Percentiles rank a stretch among this genome's conserved stretches.
phyloP scores from a whole-genome alignment of 2,888 invertebrate species.

The Sepioteuthis lessoniana region DNA sequence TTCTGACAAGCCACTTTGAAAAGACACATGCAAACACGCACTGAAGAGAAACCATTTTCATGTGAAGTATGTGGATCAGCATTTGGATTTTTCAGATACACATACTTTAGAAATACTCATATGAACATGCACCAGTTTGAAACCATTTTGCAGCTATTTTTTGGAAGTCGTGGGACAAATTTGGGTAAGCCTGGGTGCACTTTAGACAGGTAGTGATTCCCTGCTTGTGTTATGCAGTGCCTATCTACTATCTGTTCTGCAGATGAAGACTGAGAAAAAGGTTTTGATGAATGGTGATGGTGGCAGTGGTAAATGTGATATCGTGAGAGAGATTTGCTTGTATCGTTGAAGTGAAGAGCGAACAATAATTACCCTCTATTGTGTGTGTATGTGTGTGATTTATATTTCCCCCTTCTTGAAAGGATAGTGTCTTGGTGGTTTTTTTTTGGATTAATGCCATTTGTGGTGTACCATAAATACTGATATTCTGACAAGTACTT shows the following conservation, averaged over 20 bases:
- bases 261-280: background rate
- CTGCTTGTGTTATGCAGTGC: background rate
- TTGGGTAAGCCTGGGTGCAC: conserved; percentile 34
- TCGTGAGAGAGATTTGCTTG: background rate
- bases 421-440: background rate
- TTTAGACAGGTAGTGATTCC: background rate
- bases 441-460: background rate
- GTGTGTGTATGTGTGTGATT: background rate
- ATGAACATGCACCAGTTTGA: no score
- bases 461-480: background rate
- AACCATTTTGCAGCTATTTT: conserved; percentile 36
- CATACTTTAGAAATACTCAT: no score
- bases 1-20: no score
- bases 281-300: background rate
- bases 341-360: background rate
- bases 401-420: background rate
- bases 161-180: conserved; percentile 35
- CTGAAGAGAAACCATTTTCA: no score
- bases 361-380: background rate
- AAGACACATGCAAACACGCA: no score
- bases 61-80: no score
- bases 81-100: no score
- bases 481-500: background rate
- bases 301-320: background rate
- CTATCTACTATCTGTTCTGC: background rate